Base-by-base conservation (phyloP, 1,140 invertebrate species). In the Eueides isabella region DNA sequence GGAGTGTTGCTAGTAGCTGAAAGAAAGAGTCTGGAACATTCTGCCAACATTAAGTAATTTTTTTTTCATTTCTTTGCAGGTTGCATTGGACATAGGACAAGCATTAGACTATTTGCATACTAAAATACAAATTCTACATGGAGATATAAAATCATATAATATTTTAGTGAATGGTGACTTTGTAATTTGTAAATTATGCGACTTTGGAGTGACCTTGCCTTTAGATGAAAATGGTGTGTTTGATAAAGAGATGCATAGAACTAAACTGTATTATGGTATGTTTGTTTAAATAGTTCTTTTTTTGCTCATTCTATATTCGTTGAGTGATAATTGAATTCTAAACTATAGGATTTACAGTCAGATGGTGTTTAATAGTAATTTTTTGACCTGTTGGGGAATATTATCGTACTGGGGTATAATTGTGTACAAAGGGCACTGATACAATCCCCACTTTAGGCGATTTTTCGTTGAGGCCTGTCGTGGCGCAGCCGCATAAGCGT, bases 81-180 rank as follows among this genome's bases (percentile, higher is more conserved):
- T 96, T 63, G 94, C 94, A 6, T 83, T 87, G 70, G 96, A 97
- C 85, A 93, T 98, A 64, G 93, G 95, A 2, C 95, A 94, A 87
- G 97, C 96, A 1, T 83, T 98, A 1, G 93, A 96, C 80, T 98
- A 98, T 92, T 91, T 98, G 5, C 97, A 98, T 86, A 95, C 95
- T 11, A 95, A 95, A 72, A 95, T 94, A 30, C 90, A 95, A 29
- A 91, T 98, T 64, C 87, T 98, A 12, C 97, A 98, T 80, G 97
- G 97, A 41, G 97, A 98, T 87, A 92, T 98, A 16, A 98, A 98
- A 91, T 97, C 97, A 71, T 96, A 95, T 75, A 98, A 98, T 89
- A 92, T 98, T 35, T 93, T 98, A 9, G 89, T 97, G 11, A 96
- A 96, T 83, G 95, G 95, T 28, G 94, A 97, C 85, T 97, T 97